Evolutionary conservation across 2,797 vertebrate species (phyloP), one percentile per base, ranked within the genome.

Genomic region (Sternarchorhynchus goeldii): DNA sequence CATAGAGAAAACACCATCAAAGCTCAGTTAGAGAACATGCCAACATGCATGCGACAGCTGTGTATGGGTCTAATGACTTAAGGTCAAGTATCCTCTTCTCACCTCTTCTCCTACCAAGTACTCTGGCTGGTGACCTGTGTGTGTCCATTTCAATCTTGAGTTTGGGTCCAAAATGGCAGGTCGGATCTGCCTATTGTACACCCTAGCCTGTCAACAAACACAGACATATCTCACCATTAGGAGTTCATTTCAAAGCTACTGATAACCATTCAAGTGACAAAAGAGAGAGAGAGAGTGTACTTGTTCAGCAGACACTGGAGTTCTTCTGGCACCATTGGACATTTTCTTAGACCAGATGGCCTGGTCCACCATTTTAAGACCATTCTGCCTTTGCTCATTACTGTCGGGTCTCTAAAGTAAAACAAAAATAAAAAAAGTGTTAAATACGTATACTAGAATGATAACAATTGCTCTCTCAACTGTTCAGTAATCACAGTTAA

Each of bases 331-430:
- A 0, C 97, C 97, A 2, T 97, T 99, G 0, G 97, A 98, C 97
- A 99, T 99, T 90, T 99, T 99, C 89, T 98, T 99, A 74, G 97
- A 99, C 97, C 97, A 99, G 89, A 99, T 99, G 25, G 97, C 97
- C 91, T 99, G 97, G 84, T 99, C 97, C 31, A 99, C 96, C 97
- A 99, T 99, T 92, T 99, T 99, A 69, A 99, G 95, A 20, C 97
- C 97, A 89, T 98, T 98, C 88, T 98, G 97, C 86, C 96, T 94
- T 89, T 99, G 97, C 73, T 99, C 97, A 16, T 93, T 95, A 81
- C 97, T 98, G 88, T 99, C 97, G 81, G 95, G 92, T 92, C 95
- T 97, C 97, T 99, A 85, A 59, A 87, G 6, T 64, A 77, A 70
- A 79, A 17, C 6, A 77, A 14, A 57, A 45, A 58, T 25, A 29